Percentiles rank a stretch among this genome's conserved stretches.
Evolutionary conservation across 2,797 vertebrate genomes (phyloP).

Genomic region (Poeciliopsis presidionis): DNA sequence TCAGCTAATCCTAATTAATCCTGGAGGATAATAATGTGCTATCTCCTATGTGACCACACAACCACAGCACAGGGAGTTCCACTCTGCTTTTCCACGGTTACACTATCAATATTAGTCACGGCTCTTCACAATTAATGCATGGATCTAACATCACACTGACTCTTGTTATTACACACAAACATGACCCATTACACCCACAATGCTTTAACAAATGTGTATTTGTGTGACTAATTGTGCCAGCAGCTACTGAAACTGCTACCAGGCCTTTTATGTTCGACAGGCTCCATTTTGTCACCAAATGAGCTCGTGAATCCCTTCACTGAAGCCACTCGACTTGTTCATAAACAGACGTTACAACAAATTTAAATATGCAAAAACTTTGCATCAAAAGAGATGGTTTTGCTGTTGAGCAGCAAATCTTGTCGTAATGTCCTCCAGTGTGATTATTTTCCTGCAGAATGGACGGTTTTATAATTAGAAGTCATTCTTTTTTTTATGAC

Average conservation of each 20-base stretch:
- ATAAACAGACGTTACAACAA: background rate
- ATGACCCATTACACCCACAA: conserved; percentile 8
- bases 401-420: background rate
- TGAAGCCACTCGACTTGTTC: background rate
- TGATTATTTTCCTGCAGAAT: background rate
- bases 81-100: conserved; percentile 15
- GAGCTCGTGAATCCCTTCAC: background rate
- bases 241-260: background rate
- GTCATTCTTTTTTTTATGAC: background rate
- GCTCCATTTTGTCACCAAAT: conserved; percentile 11
- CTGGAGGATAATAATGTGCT: conserved; percentile 54
- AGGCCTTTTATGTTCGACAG: conserved; percentile 3
- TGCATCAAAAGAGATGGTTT: background rate
- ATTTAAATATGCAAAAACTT: background rate
- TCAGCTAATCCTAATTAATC: conserved; percentile 66
- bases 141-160: conserved; percentile 4
- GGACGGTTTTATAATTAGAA: background rate
- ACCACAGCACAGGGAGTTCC: conserved; percentile 28
- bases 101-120: conserved; percentile 16
- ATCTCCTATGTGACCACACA: conserved; percentile 34
- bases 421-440: background rate
- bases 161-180: conserved; percentile 8
- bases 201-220: conserved; percentile 4
- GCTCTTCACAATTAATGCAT: conserved; percentile 23
- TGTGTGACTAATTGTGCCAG: conserved; percentile 8